phyloP scores from a whole-genome alignment of 2,113 vertebrate species.

The Eretmochelys imbricata region DNA sequence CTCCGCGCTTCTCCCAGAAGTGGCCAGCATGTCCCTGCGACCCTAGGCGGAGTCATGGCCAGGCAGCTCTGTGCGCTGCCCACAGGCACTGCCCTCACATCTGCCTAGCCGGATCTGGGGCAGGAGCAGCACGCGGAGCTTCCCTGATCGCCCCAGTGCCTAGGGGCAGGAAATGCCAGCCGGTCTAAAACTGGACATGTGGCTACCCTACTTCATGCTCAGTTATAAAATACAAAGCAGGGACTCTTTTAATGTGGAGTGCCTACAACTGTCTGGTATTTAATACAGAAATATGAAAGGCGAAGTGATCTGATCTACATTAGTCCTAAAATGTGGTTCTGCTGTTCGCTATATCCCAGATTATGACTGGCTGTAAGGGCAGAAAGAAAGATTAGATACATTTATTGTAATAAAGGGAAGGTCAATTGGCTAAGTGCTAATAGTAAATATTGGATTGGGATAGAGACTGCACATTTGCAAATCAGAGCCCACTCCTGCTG shows the following conservation, averaged over 20 bases:
- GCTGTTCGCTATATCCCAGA: background rate
- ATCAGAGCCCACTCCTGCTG: background rate
- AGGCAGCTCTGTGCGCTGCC: too few relatives aligned
- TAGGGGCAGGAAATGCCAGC: too few relatives aligned
- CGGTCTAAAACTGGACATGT: too few relatives aligned
- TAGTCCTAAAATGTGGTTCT: background rate
- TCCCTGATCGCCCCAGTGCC: too few relatives aligned
- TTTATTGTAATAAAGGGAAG: background rate
- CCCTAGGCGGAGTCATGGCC: too few relatives aligned
- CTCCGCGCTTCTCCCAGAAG: too few relatives aligned
- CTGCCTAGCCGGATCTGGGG: too few relatives aligned
- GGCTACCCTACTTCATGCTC: background rate
- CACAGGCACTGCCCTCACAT: too few relatives aligned
- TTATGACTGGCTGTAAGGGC: background rate
- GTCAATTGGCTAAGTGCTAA: background rate
- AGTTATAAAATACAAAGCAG: constrained; percentile 1
- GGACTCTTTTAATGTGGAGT: background rate
- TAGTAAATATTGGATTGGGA: accelerated
- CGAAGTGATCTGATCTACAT: background rate
- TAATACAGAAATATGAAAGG: background rate
- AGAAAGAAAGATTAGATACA: background rate
- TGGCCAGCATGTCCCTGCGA: too few relatives aligned
- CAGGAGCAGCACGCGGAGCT: too few relatives aligned
- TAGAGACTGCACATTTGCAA: background rate
- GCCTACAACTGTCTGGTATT: background rate